Conservation (phyloP, 2,797 vertebrate species). For the Gallinago stenura region DNA sequence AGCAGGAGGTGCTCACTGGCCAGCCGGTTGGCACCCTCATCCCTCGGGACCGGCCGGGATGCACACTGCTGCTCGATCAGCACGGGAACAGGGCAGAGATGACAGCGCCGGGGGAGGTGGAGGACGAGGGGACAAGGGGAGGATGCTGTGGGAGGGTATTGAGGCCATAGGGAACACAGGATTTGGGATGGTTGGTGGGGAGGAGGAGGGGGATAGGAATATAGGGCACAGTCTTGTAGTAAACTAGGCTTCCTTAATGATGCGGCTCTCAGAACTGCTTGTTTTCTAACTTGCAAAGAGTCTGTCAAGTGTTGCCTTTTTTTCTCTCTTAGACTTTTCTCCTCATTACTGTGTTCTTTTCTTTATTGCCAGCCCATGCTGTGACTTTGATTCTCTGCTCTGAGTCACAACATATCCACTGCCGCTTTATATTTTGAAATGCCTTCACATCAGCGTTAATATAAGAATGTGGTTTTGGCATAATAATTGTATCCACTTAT, state of each 20-base stretch:
- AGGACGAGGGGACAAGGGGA: rapidly evolving
- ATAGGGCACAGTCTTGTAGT: constrained; percentile 44
- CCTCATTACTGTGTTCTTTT: constrained; percentile 71
- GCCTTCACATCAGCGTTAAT: constrained; percentile 31
- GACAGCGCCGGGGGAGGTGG: background rate
- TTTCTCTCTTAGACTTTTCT: constrained; percentile 46
- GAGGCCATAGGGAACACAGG: background rate
- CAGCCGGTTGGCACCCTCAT: background rate
- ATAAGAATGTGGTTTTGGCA: constrained; percentile 11
- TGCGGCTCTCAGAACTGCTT: constrained; percentile 47
- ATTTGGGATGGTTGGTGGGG: background rate
- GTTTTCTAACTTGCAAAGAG: constrained; percentile 59
- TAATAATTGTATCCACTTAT: constrained; percentile 18
- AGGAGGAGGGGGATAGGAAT: constrained; percentile 39
- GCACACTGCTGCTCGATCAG: rapidly evolving
- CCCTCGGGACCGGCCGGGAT: background rate
- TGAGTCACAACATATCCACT: constrained; percentile 58
- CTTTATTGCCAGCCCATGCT: constrained; percentile 73
- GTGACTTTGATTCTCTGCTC: constrained; percentile 75
- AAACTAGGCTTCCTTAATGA: constrained; percentile 65
- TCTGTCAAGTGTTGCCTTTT: constrained; percentile 67
- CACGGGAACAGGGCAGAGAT: rapidly evolving
- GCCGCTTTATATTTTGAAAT: constrained; percentile 32
- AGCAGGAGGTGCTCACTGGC: background rate
- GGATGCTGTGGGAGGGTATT: background rate